Percentiles rank a stretch among this genome's conserved stretches.
These are phyloP conservation scores for Apteryx mantelli DNA, from an alignment of 2,113 vertebrate genomes.

Conservation along the genomic window DNA sequence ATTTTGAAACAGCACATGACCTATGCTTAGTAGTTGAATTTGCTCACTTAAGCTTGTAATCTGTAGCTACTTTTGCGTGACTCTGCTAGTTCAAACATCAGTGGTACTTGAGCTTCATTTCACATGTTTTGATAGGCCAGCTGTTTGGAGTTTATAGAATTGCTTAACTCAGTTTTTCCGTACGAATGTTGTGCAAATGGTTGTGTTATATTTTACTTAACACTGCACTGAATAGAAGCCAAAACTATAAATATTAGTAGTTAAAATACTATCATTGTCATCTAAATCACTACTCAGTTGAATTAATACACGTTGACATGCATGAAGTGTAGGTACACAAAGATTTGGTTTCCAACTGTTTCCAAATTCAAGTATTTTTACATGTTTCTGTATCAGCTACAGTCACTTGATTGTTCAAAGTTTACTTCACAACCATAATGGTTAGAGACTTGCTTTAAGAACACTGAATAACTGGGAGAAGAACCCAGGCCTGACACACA, in stretches of 20 bases:
- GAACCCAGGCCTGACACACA: neutral
- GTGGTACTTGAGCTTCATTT: neutral
- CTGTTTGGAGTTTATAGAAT: neutral
- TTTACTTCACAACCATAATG: neutral
- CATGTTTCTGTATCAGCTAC: rapidly evolving
- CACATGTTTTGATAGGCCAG: neutral
- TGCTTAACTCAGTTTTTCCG: neutral
- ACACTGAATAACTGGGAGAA: neutral
- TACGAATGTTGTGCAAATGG: neutral
- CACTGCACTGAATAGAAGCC: neutral
- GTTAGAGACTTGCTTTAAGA: neutral
- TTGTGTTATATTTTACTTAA: neutral
- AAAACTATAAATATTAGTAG: neutral
- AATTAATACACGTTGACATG: neutral
- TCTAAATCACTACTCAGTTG: neutral
- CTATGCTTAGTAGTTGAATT: neutral
- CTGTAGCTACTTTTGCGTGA: neutral
- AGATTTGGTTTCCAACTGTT: neutral
- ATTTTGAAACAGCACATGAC: slow-evolving; percentile 12
- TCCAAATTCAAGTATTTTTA: neutral
- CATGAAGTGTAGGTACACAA: neutral
- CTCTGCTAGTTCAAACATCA: neutral
- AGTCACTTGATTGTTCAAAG: neutral
- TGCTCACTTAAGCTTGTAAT: slow-evolving; percentile 28
- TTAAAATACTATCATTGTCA: neutral